Evolutionary conservation across 2,113 vertebrate species (phyloP), one percentile per base, ranked within the genome.

Genomic region (Ageneiosus marmoratus): DNA sequence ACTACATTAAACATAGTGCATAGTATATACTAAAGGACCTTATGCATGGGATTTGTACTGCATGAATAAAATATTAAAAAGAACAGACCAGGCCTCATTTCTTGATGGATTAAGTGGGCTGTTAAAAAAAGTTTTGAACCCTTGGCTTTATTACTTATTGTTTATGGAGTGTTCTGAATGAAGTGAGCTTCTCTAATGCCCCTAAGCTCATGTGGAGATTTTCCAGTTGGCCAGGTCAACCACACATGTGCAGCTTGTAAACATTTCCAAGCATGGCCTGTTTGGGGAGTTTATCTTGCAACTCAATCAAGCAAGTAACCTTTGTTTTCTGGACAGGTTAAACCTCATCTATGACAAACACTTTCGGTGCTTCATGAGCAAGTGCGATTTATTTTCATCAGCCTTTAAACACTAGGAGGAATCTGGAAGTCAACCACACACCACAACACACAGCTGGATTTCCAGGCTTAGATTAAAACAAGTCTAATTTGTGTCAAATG

Each of bases 171-270:
- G 37, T 67, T 83, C 20, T 65, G 72, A 83, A 53, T 48, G 8
- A 79, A 55, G 73, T 13, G 9, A 29, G 9, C 29, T 58, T 50
- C 27, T 20, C n/a, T 13, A 85, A 32, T 22, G 32, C 55, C 56
- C 50, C 56, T 67, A 74, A 24, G 74, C 60, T 81, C 29, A 29
- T 37, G 77, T 69, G 20, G 56, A 78, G 55, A 83, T 32, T 80
- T 81, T 84, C 70, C 81, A 88, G 85, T 88, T 89, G 80, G 41
- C 27, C 41, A 76, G 50, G 79, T 78, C 84, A 83, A 83, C 67
- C 82, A 84, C 69, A 76, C 22, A 50, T 83, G 81, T 53, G 84
- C 80, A 29, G 84, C 84, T 83, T 63, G 73, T 67, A 84, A 82
- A 83, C 53, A 37, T 55, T 76, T 76, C 32, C 34, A 55, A 24